Evolutionary conservation across 1,140 invertebrate species (phyloP), one percentile per base, ranked within the genome.

Genomic region (Panagrolaimus sp.): DNA sequence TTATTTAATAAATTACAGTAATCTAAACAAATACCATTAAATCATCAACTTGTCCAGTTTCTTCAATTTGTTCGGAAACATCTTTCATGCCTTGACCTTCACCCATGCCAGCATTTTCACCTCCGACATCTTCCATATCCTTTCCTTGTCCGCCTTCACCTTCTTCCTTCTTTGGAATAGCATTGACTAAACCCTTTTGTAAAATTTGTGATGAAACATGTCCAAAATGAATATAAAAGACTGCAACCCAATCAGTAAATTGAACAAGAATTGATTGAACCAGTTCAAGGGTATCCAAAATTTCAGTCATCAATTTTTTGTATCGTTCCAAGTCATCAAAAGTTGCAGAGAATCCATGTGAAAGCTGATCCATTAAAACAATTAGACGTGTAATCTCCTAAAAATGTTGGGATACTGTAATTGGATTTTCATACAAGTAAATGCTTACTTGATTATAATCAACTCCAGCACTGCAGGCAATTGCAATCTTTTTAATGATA

Each of bases 41-140:
- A 7, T 77, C 82, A 63, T 82, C 80, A 62, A 87, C 84, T 80
- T 87, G 94, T 86, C 97, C 95, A 86, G 96, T 90, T 64, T 87
- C 90, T 84, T 96, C 92, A 44, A 96, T 92, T 81, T 88, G 87
- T 66, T 97, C 93, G 1, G 93, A 96, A 6, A 97, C 92, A 86
- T 98, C 94, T 79, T 92, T 93, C 70, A 10, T 93, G 94, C 79
- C 84, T 10, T 76, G 76, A 21, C 73, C 78, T 43, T 78, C 76
- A n/a, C 76, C 76, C 52, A 78, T 78, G 32, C 76, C 76, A 45
- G 68, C 64, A 75, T 72, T 71, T 71, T 76, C 73, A 15, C 67
- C 75, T n/a, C 28, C 65, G 38, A 70, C 76, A 24, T 76, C 75
- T 47, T 38, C 43, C 38, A 55, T 45, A 28, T 43, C 28, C 38